A percentile compares a stretch with the other conserved stretches of the same genome.
These are phyloP conservation scores for Calliopsis andreniformis DNA, from an alignment of 1,140 invertebrate genomes.

Conservation along the genomic window DNA sequence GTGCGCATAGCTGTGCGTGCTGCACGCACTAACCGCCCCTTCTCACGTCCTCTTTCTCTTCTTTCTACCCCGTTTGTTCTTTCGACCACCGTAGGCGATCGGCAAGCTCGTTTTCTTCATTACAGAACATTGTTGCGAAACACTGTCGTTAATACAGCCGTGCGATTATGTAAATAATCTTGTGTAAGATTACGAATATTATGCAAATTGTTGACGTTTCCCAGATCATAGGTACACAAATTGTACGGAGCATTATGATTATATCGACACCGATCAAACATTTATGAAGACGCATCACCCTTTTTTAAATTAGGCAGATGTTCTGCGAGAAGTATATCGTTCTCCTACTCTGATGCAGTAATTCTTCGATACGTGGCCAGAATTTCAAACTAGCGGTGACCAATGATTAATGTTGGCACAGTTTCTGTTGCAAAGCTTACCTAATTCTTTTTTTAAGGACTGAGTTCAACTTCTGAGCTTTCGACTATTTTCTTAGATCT, in stretches of 20 bases:
- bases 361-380: too few relatives aligned
- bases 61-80: conserved; percentile 49
- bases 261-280: conserved; percentile 31
- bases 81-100: conserved; percentile 51
- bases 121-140: conserved; percentile 53
- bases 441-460: too few relatives aligned
- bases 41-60: neutral
- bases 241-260: neutral
- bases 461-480: too few relatives aligned
- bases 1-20: conserved; percentile 67
- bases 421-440: too few relatives aligned
- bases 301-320: conserved; percentile 57
- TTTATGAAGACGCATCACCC: conserved; percentile 28
- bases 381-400: too few relatives aligned
- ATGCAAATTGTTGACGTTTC: conserved; percentile 28
- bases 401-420: too few relatives aligned
- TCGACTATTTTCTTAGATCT: too few relatives aligned
- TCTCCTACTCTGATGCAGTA: too few relatives aligned
- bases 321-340: conserved; percentile 50
- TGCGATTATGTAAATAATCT: conserved; percentile 45
- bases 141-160: conserved; percentile 21
- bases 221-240: neutral
- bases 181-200: conserved; percentile 15
- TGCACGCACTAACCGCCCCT: conserved; percentile 65
- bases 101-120: conserved; percentile 66